Evolutionary conservation across 2,113 vertebrate species (phyloP).

Genomic region (Rhagologus leucostigma): DNA sequence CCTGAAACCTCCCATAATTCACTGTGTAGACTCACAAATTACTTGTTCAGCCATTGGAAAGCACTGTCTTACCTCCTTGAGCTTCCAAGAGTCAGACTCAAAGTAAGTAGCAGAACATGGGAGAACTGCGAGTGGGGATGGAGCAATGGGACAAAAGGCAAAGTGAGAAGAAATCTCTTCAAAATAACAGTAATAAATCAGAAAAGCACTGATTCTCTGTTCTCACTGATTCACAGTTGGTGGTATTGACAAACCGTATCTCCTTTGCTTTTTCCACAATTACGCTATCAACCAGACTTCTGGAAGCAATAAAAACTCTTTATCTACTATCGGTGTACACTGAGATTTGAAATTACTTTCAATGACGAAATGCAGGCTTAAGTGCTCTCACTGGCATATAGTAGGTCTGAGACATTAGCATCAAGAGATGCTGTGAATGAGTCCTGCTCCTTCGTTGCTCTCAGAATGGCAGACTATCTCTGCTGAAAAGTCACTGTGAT

Average conservation of each 20-base stretch:
- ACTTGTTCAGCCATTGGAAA: not conserved
- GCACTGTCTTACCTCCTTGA: not conserved
- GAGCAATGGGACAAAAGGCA: not conserved
- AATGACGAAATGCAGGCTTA: not conserved
- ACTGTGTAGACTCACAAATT: not conserved
- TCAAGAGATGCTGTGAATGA: not conserved
- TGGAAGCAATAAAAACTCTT: not conserved
- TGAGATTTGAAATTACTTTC: conserved; percentile 31
- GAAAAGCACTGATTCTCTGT: not conserved
- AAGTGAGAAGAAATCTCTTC: not conserved
- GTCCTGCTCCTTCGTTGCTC: not conserved
- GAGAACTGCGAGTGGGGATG: fast-evolving
- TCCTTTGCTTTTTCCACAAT: not conserved
- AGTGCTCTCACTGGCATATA: not conserved
- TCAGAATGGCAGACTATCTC: not conserved
- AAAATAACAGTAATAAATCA: conserved; percentile 4
- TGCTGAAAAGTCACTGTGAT: not conserved
- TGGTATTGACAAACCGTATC: not conserved
- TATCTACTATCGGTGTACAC: not conserved
- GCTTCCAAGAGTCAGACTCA: not conserved
- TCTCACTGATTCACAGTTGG: not conserved
- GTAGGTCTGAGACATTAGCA: not conserved
- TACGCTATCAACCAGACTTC: not conserved
- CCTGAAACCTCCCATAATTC: not conserved
- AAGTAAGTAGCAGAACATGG: not conserved